Evolutionary conservation across 2,888 invertebrate species (phyloP).

Genomic region (Liopterus haemorrhoidalis): DNA sequence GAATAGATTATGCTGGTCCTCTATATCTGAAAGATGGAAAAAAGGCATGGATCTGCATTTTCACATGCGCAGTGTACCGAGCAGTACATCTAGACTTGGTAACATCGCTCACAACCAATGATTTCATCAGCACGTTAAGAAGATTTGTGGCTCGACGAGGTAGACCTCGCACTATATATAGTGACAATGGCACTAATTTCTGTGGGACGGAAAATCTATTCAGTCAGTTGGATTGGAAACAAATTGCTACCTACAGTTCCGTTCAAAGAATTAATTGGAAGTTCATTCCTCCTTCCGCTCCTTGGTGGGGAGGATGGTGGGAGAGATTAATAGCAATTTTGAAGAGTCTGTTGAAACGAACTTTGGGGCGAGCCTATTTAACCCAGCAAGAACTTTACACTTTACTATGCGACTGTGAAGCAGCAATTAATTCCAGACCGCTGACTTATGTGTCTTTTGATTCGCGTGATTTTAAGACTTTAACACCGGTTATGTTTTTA

Average conservation of each 20-base stretch:
- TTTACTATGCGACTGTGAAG: slow-evolving; percentile 35
- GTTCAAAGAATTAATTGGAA: slow-evolving; percentile 29
- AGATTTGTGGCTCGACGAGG: slow-evolving; percentile 28
- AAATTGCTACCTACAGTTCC: slow-evolving; percentile 23
- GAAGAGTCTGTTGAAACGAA: slow-evolving; percentile 37
- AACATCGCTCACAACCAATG: slow-evolving; percentile 30
- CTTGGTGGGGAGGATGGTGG: slow-evolving; percentile 44
- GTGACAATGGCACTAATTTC: slow-evolving; percentile 44
- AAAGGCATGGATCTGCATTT: slow-evolving; percentile 37
- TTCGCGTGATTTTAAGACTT: slow-evolving; percentile 26
- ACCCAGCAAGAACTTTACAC: slow-evolving; percentile 35
- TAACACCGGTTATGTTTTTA: slow-evolving; percentile 35
- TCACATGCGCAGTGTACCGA: slow-evolving; percentile 40
- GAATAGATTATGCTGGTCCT: slow-evolving; percentile 39
- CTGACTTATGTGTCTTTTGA: slow-evolving; percentile 35
- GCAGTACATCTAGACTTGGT: slow-evolving; percentile 40
- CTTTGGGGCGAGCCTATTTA: slow-evolving; percentile 36
- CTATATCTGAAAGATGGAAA: slow-evolving; percentile 29
- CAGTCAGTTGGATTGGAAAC: slow-evolving; percentile 28
- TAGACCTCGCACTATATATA: slow-evolving; percentile 35
- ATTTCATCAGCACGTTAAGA: slow-evolving; percentile 35
- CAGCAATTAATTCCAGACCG: slow-evolving; percentile 37
- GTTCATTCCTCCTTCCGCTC: slow-evolving; percentile 39
- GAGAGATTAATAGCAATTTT: slow-evolving; percentile 39
- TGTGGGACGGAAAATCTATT: slow-evolving; percentile 34